phyloP scores from a whole-genome alignment of 2,797 vertebrate species.

The Anguilla megastoma region DNA sequence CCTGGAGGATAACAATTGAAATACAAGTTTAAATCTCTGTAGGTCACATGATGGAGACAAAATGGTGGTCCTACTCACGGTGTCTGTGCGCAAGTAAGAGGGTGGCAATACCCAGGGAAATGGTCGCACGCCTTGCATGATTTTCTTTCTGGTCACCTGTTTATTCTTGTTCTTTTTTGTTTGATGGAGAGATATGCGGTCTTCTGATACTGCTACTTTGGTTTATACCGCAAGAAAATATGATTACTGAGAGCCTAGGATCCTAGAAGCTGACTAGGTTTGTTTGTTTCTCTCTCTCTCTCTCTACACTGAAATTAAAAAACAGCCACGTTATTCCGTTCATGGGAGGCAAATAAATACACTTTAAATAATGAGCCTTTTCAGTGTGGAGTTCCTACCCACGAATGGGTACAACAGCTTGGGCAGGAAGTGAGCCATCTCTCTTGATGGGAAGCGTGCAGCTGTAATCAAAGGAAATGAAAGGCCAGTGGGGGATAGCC shows the following conservation, averaged over 20 bases:
- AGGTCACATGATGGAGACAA: too few species aligned
- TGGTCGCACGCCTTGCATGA: neutral
- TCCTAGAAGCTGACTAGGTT: neutral
- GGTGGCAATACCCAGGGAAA: neutral
- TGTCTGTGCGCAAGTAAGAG: neutral
- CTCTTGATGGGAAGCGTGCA: neutral
- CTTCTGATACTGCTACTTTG: neutral
- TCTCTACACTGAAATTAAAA: neutral
- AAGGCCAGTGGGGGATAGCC: neutral
- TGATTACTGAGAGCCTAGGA: too few species aligned
- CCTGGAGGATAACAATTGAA: too few species aligned
- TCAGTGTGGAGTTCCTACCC: neutral
- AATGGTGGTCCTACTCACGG: neutral
- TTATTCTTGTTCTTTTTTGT: neutral
- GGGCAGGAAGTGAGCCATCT: neutral
- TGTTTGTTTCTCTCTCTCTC: neutral
- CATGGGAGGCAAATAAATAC: neutral
- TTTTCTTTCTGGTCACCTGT: neutral
- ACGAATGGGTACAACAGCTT: neutral
- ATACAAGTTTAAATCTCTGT: too few species aligned
- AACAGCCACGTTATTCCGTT: neutral
- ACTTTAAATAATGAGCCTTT: neutral
- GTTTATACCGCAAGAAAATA: neutral
- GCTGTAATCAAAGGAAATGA: constrained; percentile 18
- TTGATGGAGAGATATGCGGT: neutral